These are phyloP conservation scores for Acleris sparsana DNA, from an alignment of 2,888 invertebrate species.

Conservation along the genomic window DNA sequence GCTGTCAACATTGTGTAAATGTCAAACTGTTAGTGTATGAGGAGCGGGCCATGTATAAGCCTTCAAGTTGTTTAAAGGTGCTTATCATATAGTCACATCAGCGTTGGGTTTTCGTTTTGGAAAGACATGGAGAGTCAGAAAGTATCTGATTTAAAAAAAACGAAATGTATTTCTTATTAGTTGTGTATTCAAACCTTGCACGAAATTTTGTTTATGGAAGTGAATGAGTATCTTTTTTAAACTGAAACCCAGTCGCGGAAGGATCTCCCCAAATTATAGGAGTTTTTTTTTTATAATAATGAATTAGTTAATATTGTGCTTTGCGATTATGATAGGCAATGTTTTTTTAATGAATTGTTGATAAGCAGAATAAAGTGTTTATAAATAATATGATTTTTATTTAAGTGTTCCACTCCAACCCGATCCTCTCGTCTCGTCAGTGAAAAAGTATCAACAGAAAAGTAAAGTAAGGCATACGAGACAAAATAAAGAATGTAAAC, in stretches of 20 bases:
- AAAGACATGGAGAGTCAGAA: neutral
- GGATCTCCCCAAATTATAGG: slow-evolving; percentile 13
- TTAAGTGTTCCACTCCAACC: neutral
- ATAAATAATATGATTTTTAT: slow-evolving; percentile 10
- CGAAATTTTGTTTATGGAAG: neutral
- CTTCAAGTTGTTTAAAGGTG: neutral
- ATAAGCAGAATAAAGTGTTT: slow-evolving; percentile 55
- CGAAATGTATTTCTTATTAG: too few relatives aligned
- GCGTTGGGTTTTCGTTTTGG: slow-evolving; percentile 4
- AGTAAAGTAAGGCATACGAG: too few relatives aligned
- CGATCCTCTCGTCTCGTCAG: too few relatives aligned
- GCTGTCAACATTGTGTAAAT: too few relatives aligned
- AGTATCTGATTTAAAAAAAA: neutral
- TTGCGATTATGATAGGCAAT: slow-evolving; percentile 48
- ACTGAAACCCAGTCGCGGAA: slow-evolving; percentile 26
- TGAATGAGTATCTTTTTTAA: slow-evolving; percentile 7
- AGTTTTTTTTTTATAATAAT: slow-evolving; percentile 34
- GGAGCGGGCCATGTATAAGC: neutral
- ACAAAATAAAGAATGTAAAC: too few relatives aligned
- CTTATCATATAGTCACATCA: neutral
- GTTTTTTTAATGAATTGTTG: slow-evolving; percentile 58
- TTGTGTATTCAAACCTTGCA: too few relatives aligned
- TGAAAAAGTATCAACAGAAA: too few relatives aligned
- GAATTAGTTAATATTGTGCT: slow-evolving; percentile 42
- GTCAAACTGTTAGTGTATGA: slow-evolving; percentile 1